phyloP scores from a whole-genome alignment of 1,140 invertebrate species.

The Danaus melanippus region DNA sequence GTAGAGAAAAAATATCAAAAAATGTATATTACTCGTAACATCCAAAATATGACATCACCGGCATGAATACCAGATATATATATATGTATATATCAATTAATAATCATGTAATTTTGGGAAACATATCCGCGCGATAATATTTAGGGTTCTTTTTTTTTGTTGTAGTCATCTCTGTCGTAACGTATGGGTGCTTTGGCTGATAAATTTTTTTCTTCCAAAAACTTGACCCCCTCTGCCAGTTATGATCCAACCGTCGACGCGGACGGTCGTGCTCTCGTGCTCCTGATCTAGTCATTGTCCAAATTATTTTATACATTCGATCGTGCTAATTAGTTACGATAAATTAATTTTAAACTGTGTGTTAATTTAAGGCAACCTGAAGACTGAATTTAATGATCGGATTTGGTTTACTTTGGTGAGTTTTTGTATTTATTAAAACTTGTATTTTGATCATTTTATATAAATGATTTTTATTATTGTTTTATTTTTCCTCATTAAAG shows the following conservation, averaged over 20 bases:
- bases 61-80: not conserved
- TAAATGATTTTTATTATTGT: not conserved
- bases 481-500: too few relatives aligned
- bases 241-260: conserved; percentile 61
- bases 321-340: conserved; percentile 35
- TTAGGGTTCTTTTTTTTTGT: conserved; percentile 66
- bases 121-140: conserved; percentile 45
- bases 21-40: conserved; percentile 16
- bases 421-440: conserved; percentile 11
- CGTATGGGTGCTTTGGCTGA: conserved; percentile 63
- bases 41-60: conserved; percentile 15
- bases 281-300: conserved; percentile 64
- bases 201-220: conserved; percentile 58
- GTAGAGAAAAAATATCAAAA: conserved; percentile 26
- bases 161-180: conserved; percentile 65
- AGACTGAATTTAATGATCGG: conserved; percentile 62
- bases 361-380: conserved; percentile 24
- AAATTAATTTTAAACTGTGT: conserved; percentile 32
- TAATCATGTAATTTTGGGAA: conserved; percentile 39
- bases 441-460: conserved; percentile 3
- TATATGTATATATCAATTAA: not conserved
- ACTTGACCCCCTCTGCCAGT: conserved; percentile 61
- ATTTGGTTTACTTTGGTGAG: conserved; percentile 68
- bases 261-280: conserved; percentile 53
- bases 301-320: conserved; percentile 41